phyloP scores from a whole-genome alignment of 2,888 invertebrate genomes.

The Agrochola lychnidis region DNA sequence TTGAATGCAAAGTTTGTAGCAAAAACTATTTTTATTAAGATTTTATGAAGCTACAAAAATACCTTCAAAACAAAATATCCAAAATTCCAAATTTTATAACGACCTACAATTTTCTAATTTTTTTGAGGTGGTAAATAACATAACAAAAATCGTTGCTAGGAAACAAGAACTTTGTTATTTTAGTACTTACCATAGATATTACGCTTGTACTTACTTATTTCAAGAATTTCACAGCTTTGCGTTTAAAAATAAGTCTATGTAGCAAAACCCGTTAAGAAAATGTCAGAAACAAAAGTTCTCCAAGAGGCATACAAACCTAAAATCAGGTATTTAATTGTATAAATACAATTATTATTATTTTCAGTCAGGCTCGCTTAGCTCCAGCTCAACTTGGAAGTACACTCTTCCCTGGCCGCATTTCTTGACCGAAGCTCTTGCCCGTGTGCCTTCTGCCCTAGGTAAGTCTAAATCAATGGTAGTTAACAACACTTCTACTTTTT shows the following conservation, averaged over 20 bases:
- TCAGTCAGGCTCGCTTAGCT: background rate
- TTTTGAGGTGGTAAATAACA: background rate
- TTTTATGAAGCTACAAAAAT: background rate
- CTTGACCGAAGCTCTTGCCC: background rate
- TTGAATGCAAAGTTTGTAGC: background rate
- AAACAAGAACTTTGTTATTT: constrained; percentile 36
- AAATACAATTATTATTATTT: background rate
- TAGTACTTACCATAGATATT: too few species aligned
- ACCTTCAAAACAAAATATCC: background rate
- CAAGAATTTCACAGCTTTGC: background rate
- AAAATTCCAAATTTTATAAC: background rate
- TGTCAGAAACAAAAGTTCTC: background rate
- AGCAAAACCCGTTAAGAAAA: constrained; percentile 7
- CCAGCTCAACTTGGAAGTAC: background rate
- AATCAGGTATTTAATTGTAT: constrained; percentile 18
- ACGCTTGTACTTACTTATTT: too few species aligned
- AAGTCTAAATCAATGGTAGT: background rate
- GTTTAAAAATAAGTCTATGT: background rate
- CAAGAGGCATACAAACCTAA: constrained; percentile 7
- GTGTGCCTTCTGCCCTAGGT: background rate
- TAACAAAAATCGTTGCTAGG: constrained; percentile 37
- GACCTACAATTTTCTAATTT: too few species aligned
- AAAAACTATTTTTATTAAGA: background rate
- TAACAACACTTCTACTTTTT: background rate
- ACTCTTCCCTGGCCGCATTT: background rate